Evolutionary conservation across 2,888 invertebrate genomes (phyloP), one percentile per base, ranked within the genome.

Genomic region (Chesias legatella): DNA sequence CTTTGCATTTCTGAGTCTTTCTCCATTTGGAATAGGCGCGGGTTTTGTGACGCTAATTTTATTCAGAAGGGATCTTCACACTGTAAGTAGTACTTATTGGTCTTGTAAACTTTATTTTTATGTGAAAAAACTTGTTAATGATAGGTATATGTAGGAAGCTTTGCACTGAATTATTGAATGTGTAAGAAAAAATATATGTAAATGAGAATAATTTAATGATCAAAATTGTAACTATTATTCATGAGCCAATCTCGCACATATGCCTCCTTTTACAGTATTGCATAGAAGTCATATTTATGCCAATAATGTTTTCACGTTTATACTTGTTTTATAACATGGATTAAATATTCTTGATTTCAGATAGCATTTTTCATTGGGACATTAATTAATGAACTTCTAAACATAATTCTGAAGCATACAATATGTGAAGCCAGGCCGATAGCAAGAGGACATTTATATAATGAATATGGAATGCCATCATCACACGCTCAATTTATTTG

Each of bases 401-500:
- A 97, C 80, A 92, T 93, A 76, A 79, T 93, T 53, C 80, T 97
- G 47, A 97, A 97, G 79, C 93, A 95, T 70, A 89, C 91, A 39
- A 93, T 97, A 60, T 91, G 93, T 75, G 95, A 97, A 83, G 90
- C 92, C 32, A 90, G 97, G 67, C 97, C 97, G 34, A 71, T 94
- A 58, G 85, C 88, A 50, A 89, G 94, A 66, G 90, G 91, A 46
- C 88, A 90, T 63, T 75, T 93, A 37, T 92, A 92, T 61, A 92
- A 91, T 61, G 94, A 95, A 79, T 95, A 93, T 89, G 95, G 94
- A 59, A 97, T 97, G 97, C 97, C 97, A 38, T 97, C 96, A 21
- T 94, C 94, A 48, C 97, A 97, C 89, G 91, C 96, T 60, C 97
- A 97, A 82, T 95, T 95, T 75, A 93, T 95, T 88, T 96, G 95